Evolutionary conservation across 1,140 invertebrate genomes (phyloP).

Genomic region (Bombyx mori): ASM3026992v2 NC_085131.1:3550501-3551000

Average conservation of each 20-base stretch:
- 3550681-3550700: conserved; percentile 80
- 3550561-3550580: too few species aligned
- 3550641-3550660: conserved; percentile 69
- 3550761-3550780: conserved; percentile 39
- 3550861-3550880: conserved; percentile 79
- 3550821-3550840: conserved; percentile 77
- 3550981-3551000: too few species aligned
- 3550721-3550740: conserved; percentile 78
- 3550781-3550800: conserved; percentile 46
- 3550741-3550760: conserved; percentile 70
- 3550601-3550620: too few species aligned
- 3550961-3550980: too few species aligned
- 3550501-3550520: too few species aligned
- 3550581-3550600: too few species aligned
- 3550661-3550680: conserved; percentile 73
- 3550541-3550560: too few species aligned
- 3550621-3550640: neutral
- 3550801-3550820: conserved; percentile 41
- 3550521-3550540: too few species aligned
- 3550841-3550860: conserved; percentile 87
- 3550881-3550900: conserved; percentile 79
- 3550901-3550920: conserved; percentile 59
- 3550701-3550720: conserved; percentile 83
- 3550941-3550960: too few species aligned
- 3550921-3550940: neutral